Evolutionary conservation across 1,140 invertebrate genomes (phyloP).

Genomic region (Drosophila tsacasi): DNA sequence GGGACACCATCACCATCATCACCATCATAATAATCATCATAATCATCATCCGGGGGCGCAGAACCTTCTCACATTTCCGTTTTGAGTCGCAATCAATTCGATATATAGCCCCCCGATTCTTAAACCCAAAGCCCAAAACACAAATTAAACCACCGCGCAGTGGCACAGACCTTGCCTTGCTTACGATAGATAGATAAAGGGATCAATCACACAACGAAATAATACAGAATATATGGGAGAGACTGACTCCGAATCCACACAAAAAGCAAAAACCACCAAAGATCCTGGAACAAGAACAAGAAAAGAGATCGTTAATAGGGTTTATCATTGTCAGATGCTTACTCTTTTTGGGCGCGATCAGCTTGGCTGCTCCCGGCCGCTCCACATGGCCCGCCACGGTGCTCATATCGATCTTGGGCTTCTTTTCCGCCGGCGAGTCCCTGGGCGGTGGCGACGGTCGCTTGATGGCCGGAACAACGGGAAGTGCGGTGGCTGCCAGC

Average conservation of each 20-base stretch:
- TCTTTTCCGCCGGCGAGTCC: constrained; percentile 91
- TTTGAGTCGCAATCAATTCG: not conserved
- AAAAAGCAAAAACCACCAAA: constrained; percentile 77
- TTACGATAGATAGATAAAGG: constrained; percentile 9
- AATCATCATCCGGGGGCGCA: constrained; percentile 8
- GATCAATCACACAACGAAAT: constrained; percentile 37
- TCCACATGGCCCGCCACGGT: constrained; percentile 86
- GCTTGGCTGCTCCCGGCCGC: constrained; percentile 92
- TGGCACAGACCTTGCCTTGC: not conserved
- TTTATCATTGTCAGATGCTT: constrained; percentile 87
- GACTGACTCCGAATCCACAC: constrained; percentile 24
- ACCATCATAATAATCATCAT: not conserved
- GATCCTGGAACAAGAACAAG: constrained; percentile 54
- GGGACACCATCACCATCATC: not conserved
- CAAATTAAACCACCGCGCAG: constrained; percentile 38
- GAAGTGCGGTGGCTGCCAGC: not conserved
- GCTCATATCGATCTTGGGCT: constrained; percentile 87
- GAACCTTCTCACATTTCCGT: not conserved
- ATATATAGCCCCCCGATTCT: not conserved
- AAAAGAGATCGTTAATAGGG: constrained; percentile 82
- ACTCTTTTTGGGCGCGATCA: constrained; percentile 95
- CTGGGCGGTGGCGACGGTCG: constrained; percentile 88
- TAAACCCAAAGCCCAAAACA: constrained; percentile 25
- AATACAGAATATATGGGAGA: constrained; percentile 38
- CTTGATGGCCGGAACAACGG: constrained; percentile 83